Percentiles rank a stretch among this genome's conserved stretches.
These are phyloP conservation scores for Drosophila pallidifrons DNA, from an alignment of 1,140 invertebrate species.

Conservation along the genomic window DNA sequence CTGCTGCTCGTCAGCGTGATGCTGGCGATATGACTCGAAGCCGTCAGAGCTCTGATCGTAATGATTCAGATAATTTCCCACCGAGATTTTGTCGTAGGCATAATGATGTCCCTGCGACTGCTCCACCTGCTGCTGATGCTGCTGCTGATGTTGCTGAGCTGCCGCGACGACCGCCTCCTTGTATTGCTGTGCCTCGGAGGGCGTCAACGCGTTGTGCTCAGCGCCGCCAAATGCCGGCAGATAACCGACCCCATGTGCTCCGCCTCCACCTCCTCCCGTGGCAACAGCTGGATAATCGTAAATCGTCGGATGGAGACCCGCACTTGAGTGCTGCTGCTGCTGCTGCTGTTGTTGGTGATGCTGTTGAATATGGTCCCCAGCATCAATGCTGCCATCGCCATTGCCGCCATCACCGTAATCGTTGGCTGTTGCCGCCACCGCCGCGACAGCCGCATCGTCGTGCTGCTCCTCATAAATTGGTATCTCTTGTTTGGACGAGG, in stretches of 20 bases:
- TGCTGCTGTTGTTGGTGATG: too few species aligned
- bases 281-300: slow-evolving; percentile 69
- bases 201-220: slow-evolving; percentile 41
- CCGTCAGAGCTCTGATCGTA: slow-evolving; percentile 65
- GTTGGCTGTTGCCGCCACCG: slow-evolving; percentile 55
- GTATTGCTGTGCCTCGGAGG: slow-evolving; percentile 24
- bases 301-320: slow-evolving; percentile 48
- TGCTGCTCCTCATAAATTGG: slow-evolving; percentile 83
- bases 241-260: slow-evolving; percentile 17
- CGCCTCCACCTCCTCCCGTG: slow-evolving; percentile 17
- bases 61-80: slow-evolving; percentile 76
- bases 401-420: slow-evolving; percentile 36
- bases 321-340: slow-evolving; percentile 40
- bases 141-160: not conserved
- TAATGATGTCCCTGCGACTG: slow-evolving; percentile 48
- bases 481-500: slow-evolving; percentile 71
- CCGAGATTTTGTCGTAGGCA: slow-evolving; percentile 76
- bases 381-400: slow-evolving; percentile 36
- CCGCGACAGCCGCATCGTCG: slow-evolving; percentile 74
- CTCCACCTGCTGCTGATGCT: slow-evolving; percentile 37
- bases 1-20: slow-evolving; percentile 52
- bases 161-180: slow-evolving; percentile 4
- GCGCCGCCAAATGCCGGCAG: slow-evolving; percentile 34
- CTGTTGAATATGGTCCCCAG: slow-evolving; percentile 42
- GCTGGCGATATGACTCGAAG: slow-evolving; percentile 60